These are phyloP conservation scores for Ditylenchus weischeri DNA, from an alignment of 2,888 invertebrate species.

Conservation along the genomic window DNA sequence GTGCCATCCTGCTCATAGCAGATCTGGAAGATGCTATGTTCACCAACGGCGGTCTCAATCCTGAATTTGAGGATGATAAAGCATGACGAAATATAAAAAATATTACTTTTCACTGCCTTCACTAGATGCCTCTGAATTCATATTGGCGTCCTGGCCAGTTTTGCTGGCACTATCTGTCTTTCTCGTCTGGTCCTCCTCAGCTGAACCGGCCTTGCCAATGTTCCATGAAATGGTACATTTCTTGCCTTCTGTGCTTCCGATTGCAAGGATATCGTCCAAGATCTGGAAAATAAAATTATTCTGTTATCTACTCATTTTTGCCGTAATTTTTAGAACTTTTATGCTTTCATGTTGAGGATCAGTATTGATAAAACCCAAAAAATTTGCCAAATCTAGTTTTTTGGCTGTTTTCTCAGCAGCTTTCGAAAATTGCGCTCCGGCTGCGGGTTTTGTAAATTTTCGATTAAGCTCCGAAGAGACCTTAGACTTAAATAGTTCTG, in stretches of 20 bases:
- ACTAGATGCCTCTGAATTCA: not conserved
- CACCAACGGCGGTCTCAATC: not conserved
- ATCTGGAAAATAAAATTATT: slow-evolving; percentile 10
- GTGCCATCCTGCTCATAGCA: slow-evolving; percentile 9
- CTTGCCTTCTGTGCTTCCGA: slow-evolving; percentile 17
- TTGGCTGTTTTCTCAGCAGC: too few relatives aligned
- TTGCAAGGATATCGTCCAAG: slow-evolving; percentile 20
- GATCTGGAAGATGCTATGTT: slow-evolving; percentile 9
- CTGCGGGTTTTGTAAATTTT: too few relatives aligned
- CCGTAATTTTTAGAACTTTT: too few relatives aligned
- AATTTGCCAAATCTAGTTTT: too few relatives aligned
- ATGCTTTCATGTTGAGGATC: too few relatives aligned
- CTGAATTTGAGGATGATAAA: too few relatives aligned
- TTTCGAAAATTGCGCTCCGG: too few relatives aligned
- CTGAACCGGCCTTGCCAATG: slow-evolving; percentile 16
- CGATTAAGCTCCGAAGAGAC: too few relatives aligned
- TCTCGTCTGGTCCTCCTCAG: slow-evolving; percentile 17
- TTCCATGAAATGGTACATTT: slow-evolving; percentile 20
- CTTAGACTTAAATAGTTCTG: too few relatives aligned
- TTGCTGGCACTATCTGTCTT: not conserved
- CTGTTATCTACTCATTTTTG: too few relatives aligned
- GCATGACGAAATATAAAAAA: too few relatives aligned
- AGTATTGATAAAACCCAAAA: too few relatives aligned
- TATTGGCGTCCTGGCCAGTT: not conserved
- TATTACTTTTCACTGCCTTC: not conserved